A percentile compares a stretch with the other conserved stretches of the same genome.
phyloP scores from a whole-genome alignment of 2,888 invertebrate genomes.

The Pandemis heparana region DNA sequence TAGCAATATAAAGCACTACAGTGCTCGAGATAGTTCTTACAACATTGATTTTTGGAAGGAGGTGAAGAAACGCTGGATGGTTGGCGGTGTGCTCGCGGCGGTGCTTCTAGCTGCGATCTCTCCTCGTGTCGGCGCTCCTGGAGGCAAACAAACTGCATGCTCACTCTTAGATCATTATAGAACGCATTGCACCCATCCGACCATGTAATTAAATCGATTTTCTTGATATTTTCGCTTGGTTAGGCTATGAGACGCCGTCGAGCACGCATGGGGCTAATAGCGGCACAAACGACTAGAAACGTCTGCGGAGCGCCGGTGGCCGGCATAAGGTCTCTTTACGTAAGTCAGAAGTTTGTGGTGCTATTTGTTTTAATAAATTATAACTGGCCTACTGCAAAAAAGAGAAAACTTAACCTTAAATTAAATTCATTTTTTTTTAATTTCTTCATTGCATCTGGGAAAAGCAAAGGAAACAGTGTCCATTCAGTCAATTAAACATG shows the following conservation, averaged over 20 bases:
- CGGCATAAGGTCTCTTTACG: not conserved
- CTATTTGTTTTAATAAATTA: not conserved
- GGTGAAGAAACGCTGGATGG: constrained; percentile 67
- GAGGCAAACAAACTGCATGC: constrained; percentile 79
- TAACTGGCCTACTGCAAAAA: not conserved
- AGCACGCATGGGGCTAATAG: not conserved
- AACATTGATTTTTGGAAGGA: constrained; percentile 64
- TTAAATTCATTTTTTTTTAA: too few species aligned
- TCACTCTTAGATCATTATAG: constrained; percentile 70
- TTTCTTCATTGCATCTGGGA: too few species aligned
- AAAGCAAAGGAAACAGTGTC: too few species aligned
- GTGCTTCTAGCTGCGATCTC: constrained; percentile 67
- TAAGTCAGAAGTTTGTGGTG: constrained; percentile 10
- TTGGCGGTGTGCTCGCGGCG: constrained; percentile 64
- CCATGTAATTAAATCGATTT: constrained; percentile 63
- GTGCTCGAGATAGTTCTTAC: constrained; percentile 52
- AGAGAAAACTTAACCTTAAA: not conserved
- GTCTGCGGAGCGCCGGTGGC: not conserved
- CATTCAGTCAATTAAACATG: too few species aligned
- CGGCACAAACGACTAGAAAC: not conserved
- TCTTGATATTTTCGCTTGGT: constrained; percentile 41
- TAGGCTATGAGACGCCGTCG: constrained; percentile 2
- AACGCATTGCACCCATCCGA: constrained; percentile 73
- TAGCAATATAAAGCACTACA: constrained; percentile 41
- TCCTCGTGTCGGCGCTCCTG: constrained; percentile 69